Percentiles rank a stretch among this genome's conserved stretches.
phyloP scores from a whole-genome alignment of 1,140 invertebrate genomes.

The Condylostylus longicornis region DNA sequence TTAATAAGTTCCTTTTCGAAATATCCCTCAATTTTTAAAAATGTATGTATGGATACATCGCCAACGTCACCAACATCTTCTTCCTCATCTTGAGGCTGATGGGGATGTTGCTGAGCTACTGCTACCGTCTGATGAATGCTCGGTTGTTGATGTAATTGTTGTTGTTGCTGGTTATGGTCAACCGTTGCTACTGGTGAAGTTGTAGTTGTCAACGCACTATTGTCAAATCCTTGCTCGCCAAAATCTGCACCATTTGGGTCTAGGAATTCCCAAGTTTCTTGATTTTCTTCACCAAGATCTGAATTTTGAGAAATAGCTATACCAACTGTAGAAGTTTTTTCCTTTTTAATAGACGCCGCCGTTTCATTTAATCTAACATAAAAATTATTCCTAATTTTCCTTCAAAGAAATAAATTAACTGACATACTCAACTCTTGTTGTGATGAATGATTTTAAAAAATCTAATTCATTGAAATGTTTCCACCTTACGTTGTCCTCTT shows the following conservation, averaged over 20 bases:
- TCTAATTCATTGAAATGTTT: conserved; percentile 29
- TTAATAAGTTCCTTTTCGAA: conserved; percentile 27
- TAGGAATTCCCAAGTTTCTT: too few species aligned
- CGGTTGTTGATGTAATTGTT: conserved; percentile 5
- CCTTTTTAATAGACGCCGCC: too few species aligned
- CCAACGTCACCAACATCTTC: conserved; percentile 20
- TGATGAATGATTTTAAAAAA: conserved; percentile 24
- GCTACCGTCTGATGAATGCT: conserved; percentile 9
- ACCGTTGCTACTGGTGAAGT: conserved; percentile 6
- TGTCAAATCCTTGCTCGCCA: not conserved
- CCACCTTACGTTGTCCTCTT: conserved; percentile 24
- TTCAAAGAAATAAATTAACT: too few species aligned
- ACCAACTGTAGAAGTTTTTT: too few species aligned
- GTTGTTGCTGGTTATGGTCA: conserved; percentile 12
- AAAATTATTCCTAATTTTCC: too few species aligned
- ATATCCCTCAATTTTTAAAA: conserved; percentile 27
- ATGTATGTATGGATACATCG: conserved; percentile 27
- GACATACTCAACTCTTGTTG: too few species aligned
- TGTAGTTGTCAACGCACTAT: conserved; percentile 2
- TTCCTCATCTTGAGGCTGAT: not conserved
- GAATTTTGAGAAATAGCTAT: too few species aligned
- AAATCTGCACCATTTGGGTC: not conserved
- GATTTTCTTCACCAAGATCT: too few species aligned
- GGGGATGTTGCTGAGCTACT: conserved; percentile 3
- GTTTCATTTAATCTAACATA: too few species aligned